These are phyloP conservation scores for Syngnathus acus DNA, from an alignment of 2,797 vertebrate genomes.

Conservation along the genomic window DNA sequence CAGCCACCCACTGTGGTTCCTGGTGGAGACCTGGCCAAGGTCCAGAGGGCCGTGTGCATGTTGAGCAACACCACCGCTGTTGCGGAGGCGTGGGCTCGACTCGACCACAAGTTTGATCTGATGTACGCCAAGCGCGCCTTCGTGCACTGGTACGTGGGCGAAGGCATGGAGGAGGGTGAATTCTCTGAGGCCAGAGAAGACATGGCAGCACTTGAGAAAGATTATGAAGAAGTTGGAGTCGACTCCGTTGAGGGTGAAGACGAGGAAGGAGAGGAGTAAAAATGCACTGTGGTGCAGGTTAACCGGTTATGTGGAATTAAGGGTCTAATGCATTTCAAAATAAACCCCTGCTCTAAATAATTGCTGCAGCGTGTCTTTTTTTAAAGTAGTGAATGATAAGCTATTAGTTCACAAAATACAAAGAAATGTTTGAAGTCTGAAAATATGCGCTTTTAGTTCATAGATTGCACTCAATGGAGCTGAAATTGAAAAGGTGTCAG, in stretches of 20 bases:
- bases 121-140: slow-evolving; percentile 89
- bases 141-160: slow-evolving; percentile 87
- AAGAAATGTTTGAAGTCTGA: background rate
- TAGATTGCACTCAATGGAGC: background rate
- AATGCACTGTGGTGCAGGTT: background rate
- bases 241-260: slow-evolving; percentile 54
- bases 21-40: slow-evolving; percentile 80
- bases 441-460: background rate
- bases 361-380: background rate
- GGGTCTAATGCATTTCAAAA: background rate
- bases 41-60: slow-evolving; percentile 82
- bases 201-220: slow-evolving; percentile 77
- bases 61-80: slow-evolving; percentile 83
- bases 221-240: slow-evolving; percentile 70
- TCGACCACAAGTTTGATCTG: slow-evolving; percentile 84
- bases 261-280: slow-evolving; percentile 48
- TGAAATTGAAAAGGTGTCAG: background rate
- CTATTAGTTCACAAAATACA: background rate
- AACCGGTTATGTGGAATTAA: background rate
- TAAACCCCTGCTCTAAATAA: background rate
- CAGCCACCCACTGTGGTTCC: slow-evolving; percentile 81
- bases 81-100: slow-evolving; percentile 83
- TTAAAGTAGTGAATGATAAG: background rate
- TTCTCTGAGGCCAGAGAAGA: slow-evolving; percentile 86
- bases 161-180: slow-evolving; percentile 90